phyloP scores from a whole-genome alignment of 2,888 invertebrate genomes.

The Aethes cnicana region DNA sequence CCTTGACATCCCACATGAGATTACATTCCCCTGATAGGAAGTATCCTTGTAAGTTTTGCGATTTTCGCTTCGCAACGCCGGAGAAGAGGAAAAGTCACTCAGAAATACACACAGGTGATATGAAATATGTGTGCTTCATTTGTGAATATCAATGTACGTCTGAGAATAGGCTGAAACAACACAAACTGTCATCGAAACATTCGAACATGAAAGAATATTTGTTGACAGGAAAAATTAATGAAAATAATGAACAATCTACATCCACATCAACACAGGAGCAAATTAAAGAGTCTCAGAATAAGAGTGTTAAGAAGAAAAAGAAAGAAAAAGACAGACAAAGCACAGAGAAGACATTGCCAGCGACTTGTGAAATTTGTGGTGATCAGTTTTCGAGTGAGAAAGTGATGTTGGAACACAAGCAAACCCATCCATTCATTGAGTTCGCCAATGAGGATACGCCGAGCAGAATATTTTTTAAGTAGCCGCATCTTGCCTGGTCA shows the following conservation, averaged over 20 bases:
- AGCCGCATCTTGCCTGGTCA: constrained; percentile 44
- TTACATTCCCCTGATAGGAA: constrained; percentile 68
- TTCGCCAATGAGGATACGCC: constrained; percentile 75
- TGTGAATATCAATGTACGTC: constrained; percentile 76
- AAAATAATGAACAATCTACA: too few species aligned
- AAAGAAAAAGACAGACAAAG: constrained; percentile 38
- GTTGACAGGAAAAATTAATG: constrained; percentile 58
- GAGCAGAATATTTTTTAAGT: constrained; percentile 78
- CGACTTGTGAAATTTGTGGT: constrained; percentile 71
- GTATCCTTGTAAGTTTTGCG: constrained; percentile 73
- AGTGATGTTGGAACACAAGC: constrained; percentile 70
- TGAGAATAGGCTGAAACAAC: constrained; percentile 65
- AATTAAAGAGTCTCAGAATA: constrained; percentile 42
- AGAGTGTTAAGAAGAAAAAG: constrained; percentile 53
- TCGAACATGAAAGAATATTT: constrained; percentile 68
- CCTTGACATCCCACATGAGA: constrained; percentile 68
- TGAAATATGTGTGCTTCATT: constrained; percentile 76
- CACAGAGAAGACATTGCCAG: constrained; percentile 33
- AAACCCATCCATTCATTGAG: constrained; percentile 75
- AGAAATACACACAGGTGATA: constrained; percentile 71
- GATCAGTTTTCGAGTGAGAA: constrained; percentile 61
- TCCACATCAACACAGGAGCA: constrained; percentile 48
- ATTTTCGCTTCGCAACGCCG: constrained; percentile 69
- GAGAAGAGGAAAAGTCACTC: constrained; percentile 67
- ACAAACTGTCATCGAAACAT: constrained; percentile 68